Evolutionary conservation across 2,797 vertebrate genomes (phyloP).

Genomic region (Silurus aristotelis): DNA sequence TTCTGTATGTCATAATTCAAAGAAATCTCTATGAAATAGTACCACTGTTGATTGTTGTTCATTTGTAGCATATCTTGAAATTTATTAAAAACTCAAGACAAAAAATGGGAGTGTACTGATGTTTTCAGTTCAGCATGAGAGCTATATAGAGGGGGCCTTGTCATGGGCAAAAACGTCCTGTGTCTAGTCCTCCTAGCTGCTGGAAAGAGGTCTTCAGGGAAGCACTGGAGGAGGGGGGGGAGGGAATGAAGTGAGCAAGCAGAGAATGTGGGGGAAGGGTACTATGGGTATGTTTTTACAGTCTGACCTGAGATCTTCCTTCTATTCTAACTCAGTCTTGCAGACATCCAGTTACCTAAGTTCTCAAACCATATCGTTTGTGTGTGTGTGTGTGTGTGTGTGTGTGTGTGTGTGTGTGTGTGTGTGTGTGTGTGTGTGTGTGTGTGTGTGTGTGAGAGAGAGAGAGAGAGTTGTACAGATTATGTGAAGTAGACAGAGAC

Average conservation of each 20-base stretch:
- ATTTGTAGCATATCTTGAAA: too few species aligned
- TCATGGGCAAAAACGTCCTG: constrained; percentile 31
- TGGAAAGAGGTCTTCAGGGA: constrained; percentile 64
- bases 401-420: not conserved
- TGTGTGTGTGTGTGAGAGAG: constrained; percentile 12
- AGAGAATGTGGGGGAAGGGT: constrained; percentile 61
- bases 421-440: constrained; percentile 9
- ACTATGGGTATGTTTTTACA: constrained; percentile 80
- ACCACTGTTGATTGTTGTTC: not conserved
- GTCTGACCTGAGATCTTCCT: constrained; percentile 79
- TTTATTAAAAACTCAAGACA: not conserved
- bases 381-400: constrained; percentile 6
- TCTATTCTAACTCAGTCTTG: constrained; percentile 66
- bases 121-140: not conserved
- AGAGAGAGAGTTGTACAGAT: constrained; percentile 34
- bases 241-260: constrained; percentile 49
- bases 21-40: not conserved
- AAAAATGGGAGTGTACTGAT: not conserved
- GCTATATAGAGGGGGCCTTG: constrained; percentile 41
- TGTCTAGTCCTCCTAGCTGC: constrained; percentile 46
- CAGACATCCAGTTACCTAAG: constrained; percentile 63
- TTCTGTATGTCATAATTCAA: not conserved
- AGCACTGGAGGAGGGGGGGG: constrained; percentile 64
- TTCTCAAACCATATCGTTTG: constrained; percentile 53
- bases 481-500: constrained; percentile 32